A percentile compares a stretch with the other conserved stretches of the same genome.
These are phyloP conservation scores for Calameuta pallipes DNA, from an alignment of 2,888 invertebrate genomes.

Conservation along the genomic window DNA sequence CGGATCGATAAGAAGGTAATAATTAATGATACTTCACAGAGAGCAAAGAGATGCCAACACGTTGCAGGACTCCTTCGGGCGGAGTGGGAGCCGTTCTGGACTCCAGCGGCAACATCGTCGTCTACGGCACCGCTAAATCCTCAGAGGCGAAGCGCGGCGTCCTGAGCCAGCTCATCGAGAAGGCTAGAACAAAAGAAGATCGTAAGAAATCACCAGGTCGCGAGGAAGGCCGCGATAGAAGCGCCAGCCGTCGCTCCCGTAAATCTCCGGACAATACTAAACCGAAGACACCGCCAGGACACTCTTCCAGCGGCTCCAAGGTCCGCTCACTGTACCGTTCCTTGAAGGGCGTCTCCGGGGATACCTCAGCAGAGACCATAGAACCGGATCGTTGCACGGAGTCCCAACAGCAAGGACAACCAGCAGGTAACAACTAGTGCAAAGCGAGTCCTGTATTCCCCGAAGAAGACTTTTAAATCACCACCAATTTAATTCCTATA, in stretches of 20 bases:
- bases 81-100: conserved; percentile 58
- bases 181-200: conserved; percentile 68
- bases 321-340: conserved; percentile 61
- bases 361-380: conserved; percentile 20
- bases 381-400: conserved; percentile 57
- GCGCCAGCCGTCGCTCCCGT: conserved; percentile 56
- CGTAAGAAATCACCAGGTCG: conserved; percentile 65
- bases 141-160: conserved; percentile 62
- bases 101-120: conserved; percentile 60
- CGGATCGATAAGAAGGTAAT: conserved; percentile 29
- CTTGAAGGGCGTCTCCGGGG: conserved; percentile 47
- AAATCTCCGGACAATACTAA: conserved; percentile 61
- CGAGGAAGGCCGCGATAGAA: conserved; percentile 58
- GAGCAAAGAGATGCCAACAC: conserved; percentile 56
- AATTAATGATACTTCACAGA: conserved; percentile 37
- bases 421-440: conserved; percentile 25
- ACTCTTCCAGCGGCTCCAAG: conserved; percentile 49
- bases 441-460: neutral
- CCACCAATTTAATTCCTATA: conserved; percentile 23
- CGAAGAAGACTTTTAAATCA: neutral
- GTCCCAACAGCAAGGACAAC: conserved; percentile 42
- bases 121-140: conserved; percentile 55
- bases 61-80: conserved; percentile 57
- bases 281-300: conserved; percentile 59
- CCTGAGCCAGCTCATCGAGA: conserved; percentile 71